Evolutionary conservation across 2,888 invertebrate genomes (phyloP).

Genomic region (Drosophila acutilabella): DNA sequence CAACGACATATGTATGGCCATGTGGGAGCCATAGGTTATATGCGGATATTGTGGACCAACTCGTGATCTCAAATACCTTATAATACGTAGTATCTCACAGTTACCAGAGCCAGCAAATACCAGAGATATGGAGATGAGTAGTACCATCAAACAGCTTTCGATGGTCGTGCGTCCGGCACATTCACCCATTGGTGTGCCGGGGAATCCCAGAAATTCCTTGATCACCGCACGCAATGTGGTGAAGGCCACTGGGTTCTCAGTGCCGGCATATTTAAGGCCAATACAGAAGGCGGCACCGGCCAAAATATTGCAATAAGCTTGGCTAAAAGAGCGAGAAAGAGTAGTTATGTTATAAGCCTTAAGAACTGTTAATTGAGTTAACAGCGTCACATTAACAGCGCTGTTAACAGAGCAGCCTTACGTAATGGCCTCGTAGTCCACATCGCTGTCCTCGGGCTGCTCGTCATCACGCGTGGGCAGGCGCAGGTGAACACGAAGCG

Average conservation of each 20-base stretch:
- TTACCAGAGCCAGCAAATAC: constrained; percentile 98
- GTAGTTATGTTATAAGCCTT: too few species aligned
- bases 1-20: constrained; percentile 97
- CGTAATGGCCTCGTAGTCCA: constrained; percentile 98
- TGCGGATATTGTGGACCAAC: constrained; percentile 90
- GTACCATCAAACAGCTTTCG: constrained; percentile 94
- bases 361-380: background rate
- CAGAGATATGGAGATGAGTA: constrained; percentile 89
- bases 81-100: constrained; percentile 91
- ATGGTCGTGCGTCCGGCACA: constrained; percentile 95
- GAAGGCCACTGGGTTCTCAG: constrained; percentile 93
- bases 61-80: constrained; percentile 93
- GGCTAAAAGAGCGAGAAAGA: constrained; percentile 86
- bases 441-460: constrained; percentile 84
- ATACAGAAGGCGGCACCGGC: constrained; percentile 97
- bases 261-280: constrained; percentile 97
- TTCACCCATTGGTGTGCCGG: constrained; percentile 91
- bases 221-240: constrained; percentile 87
- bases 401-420: constrained; percentile 84
- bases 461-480: constrained; percentile 87
- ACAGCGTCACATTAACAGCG: background rate
- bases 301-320: constrained; percentile 98
- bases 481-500: constrained; percentile 86
- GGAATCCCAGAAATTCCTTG: constrained; percentile 82
- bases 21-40: constrained; percentile 95